Base-by-base conservation (phyloP, 2,888 invertebrate genomes). In the Apamea epomidion region DNA sequence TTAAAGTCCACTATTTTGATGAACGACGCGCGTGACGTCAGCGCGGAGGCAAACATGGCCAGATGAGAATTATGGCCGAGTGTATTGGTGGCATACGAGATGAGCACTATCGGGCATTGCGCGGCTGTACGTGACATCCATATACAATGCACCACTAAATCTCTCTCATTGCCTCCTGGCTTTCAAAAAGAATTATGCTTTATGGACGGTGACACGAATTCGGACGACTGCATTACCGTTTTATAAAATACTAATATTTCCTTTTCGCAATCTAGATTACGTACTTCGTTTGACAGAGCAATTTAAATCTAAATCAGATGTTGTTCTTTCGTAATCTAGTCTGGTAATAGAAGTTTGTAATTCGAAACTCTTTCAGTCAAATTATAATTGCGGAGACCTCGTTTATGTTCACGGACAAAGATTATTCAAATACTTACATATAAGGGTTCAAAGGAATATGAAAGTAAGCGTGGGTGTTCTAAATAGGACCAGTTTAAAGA, bases 41-140 rank as follows among this genome's bases (percentile, higher is more conserved):
- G 90, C 88, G 90, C 89, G 88, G 91, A 87, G 87, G 91, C 92
- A 92, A 94, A 94, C 94, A 94, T 91, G 91, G 91, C 87, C 91
- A 90, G 90, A 92, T 93, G 91, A 93, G 90, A 95, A 92, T 94
- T 94, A 95, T 94, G 91, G 93, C 88, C 87, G 91, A 89, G 92
- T 92, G 92, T 93, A 93, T 92, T 91, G 91, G 92, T 90, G 90
- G 95, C 94, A 95, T 94, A 94, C 94, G 87, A 93, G 93, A 93
- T 94, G 93, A 93, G 92, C 90, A 90, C 92, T 93, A 94, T 94
- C 93, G 93, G 92, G 90, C 93, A 94, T 92, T 93, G 93, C 93
- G 94, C 92, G 92, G 85, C 85, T 90, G 91, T 89, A 93, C 95
- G 95, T 95, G 95, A 93, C 93, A 88, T 85, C 88, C 92, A 93